phyloP scores from a whole-genome alignment of 2,888 invertebrate genomes.

The Rhopalosiphum nymphaeae region DNA sequence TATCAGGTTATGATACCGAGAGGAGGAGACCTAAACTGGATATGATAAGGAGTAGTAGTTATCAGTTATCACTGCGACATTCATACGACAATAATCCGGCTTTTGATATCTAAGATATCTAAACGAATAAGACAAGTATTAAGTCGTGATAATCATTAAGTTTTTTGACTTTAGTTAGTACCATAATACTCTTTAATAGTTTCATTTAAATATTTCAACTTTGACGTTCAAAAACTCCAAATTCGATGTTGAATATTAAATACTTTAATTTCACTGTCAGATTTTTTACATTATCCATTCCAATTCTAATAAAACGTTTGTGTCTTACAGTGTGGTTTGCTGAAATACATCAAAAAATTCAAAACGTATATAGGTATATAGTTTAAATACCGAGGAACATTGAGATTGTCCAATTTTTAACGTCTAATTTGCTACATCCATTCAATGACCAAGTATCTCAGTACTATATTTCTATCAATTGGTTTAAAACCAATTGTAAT shows the following conservation, averaged over 20 bases:
- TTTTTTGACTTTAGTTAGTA: not conserved
- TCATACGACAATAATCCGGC: too few species aligned
- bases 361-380: not conserved
- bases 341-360: not conserved
- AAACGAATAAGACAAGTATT: too few species aligned
- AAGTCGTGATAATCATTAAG: not conserved
- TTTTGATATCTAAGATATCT: too few species aligned
- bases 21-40: too few species aligned
- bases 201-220: not conserved
- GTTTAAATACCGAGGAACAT: not conserved
- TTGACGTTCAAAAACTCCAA: not conserved
- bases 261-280: not conserved
- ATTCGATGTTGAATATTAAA: not conserved
- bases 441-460: conserved; percentile 37
- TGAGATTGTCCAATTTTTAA: not conserved
- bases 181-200: not conserved
- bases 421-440: not conserved
- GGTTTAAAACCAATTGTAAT: not conserved
- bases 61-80: too few species aligned
- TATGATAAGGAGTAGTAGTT: too few species aligned
- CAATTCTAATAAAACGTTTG: not conserved
- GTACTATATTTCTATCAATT: not conserved
- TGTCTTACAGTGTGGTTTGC: not conserved
- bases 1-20: too few species aligned
- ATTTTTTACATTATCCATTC: not conserved